Evolutionary conservation across 1,140 invertebrate genomes (phyloP), one percentile per base, ranked within the genome.

Genomic region (Medauroidea extradentata): DNA sequence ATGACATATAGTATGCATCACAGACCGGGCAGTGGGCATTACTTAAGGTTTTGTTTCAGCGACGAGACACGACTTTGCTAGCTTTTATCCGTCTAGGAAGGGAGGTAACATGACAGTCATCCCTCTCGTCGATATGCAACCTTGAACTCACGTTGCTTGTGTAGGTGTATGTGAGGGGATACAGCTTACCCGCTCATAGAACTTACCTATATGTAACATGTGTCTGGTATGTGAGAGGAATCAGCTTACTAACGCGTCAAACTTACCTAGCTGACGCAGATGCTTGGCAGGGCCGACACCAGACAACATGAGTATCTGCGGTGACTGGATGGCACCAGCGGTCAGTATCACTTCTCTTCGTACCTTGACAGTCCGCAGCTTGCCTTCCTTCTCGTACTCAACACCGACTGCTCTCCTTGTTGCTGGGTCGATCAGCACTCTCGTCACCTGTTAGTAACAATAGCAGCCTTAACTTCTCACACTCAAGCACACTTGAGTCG

Each of bases 201-300:
- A 51, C 49, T 19, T 16, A 51, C 65, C 0, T 2, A 64, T 80
- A 82, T 65, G 83, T 79, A 65, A 34, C 0, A 85, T 69, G 51
- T 87, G 83, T 13, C 82, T 75, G 41, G 75, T 79, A 0, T 86
- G 83, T n/a, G n/a, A n/a, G n/a, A n/a, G n/a, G n/a, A n/a, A 34
- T 11, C 29, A 34, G 29, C 29, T 34, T 34, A 34, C 29, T 11
- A 34, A 4, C 29, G 11, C 29, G 29, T 34, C 11, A 14, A 16
- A 51, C 49, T 19, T 16, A 51, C 65, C 0, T 2, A 64, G 79
- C 82, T 65, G 83, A 79, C 66, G 39, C 0, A 85, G 70, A 51
- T 87, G 83, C 13, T 82, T 75, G 41, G 75, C 79, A 0, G 87
- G 83, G 2, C 87, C 86, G 13, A 89, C 79, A 9, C 88, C 88